Percentiles rank a stretch among this genome's conserved stretches.
phyloP scores from a whole-genome alignment of 2,888 invertebrate genomes.

The Sclerodermus sp. region DNA sequence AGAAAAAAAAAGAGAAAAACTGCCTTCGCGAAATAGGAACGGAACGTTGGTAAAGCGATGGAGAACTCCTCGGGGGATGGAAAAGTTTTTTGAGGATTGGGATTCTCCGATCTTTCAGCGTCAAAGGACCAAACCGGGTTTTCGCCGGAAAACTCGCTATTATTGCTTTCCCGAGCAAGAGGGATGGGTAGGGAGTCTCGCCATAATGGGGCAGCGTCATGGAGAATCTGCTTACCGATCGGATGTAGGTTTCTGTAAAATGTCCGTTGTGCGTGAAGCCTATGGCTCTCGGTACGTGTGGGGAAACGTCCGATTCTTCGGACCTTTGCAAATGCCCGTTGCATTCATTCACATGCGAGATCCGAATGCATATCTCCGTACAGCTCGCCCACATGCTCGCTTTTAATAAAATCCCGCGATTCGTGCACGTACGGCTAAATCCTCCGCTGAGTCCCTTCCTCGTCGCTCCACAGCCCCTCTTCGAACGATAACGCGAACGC shows the following conservation, averaged over 20 bases:
- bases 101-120: too few relatives aligned
- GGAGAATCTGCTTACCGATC: conserved; percentile 25
- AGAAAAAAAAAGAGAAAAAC: too few relatives aligned
- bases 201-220: conserved; percentile 15
- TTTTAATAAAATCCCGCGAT: conserved; percentile 8
- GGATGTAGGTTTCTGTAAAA: conserved; percentile 9
- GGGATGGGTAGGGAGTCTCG: neutral
- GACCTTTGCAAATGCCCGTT: conserved; percentile 15
- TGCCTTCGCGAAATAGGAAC: too few relatives aligned
- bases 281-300: conserved; percentile 12
- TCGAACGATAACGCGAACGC: too few relatives aligned
- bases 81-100: too few relatives aligned
- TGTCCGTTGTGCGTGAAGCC: conserved; percentile 11
- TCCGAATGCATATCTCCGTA: conserved; percentile 7
- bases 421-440: conserved; percentile 1
- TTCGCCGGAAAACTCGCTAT: too few relatives aligned
- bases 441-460: too few relatives aligned
- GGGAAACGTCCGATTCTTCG: conserved; percentile 10
- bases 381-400: neutral
- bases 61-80: too few relatives aligned
- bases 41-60: too few relatives aligned
- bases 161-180: too few relatives aligned
- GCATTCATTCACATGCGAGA: conserved; percentile 10
- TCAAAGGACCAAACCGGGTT: too few relatives aligned
- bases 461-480: too few relatives aligned